A percentile compares a stretch with the other conserved stretches of the same genome.
phyloP scores from a whole-genome alignment of 2,797 vertebrate genomes.

The Gymnocypris eckloni region DNA sequence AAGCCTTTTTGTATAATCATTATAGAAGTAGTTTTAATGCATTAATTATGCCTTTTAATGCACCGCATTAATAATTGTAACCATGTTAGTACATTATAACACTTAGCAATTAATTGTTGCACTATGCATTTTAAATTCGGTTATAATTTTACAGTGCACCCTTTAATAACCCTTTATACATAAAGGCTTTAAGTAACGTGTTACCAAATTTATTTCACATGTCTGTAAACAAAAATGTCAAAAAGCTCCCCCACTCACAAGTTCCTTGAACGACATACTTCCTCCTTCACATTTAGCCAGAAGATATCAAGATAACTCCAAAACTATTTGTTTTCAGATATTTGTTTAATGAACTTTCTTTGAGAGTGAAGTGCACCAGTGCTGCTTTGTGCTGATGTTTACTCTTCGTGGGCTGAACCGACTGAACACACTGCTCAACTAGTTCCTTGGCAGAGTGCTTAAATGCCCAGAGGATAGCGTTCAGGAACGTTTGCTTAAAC shows the following conservation, averaged over 20 bases:
- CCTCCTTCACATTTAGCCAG: background rate
- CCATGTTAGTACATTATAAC: too few species aligned
- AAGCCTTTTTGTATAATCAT: too few species aligned
- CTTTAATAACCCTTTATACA: too few species aligned
- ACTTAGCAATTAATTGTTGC: background rate
- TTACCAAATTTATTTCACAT: background rate
- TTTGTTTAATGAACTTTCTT: slow-evolving; percentile 13
- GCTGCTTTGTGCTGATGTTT: slow-evolving; percentile 12
- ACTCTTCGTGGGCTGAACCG: background rate
- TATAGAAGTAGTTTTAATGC: too few species aligned
- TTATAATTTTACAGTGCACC: too few species aligned
- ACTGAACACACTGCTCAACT: background rate
- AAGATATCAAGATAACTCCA: background rate
- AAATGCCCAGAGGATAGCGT: background rate
- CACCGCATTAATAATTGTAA: too few species aligned
- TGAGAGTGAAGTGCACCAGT: background rate
- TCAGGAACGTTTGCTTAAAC: background rate
- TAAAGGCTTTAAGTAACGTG: too few species aligned
- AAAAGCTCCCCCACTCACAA: background rate
- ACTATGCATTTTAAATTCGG: too few species aligned
- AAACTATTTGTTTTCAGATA: slow-evolving; percentile 17
- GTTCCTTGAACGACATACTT: background rate
- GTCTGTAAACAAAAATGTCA: background rate
- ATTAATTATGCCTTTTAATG: too few species aligned
- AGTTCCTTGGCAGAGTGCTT: background rate